Evolutionary conservation across 2,797 vertebrate genomes (phyloP).

Genomic region (Tamandua tetradactyla): DNA sequence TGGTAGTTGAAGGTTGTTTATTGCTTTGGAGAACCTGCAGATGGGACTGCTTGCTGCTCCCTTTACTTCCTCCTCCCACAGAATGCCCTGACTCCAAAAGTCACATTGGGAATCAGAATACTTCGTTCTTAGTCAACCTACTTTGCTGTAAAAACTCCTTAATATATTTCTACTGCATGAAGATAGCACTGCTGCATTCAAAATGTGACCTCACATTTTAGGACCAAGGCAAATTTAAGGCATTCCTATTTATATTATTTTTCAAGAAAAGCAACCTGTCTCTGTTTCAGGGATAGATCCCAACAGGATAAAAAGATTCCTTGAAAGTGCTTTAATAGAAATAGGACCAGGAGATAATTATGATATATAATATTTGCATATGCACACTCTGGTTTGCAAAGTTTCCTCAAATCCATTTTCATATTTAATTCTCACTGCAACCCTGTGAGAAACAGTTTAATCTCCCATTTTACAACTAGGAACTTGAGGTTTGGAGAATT

Average conservation of each 20-base stretch:
- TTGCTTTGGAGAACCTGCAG: slow-evolving; percentile 14
- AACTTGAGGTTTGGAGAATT: slow-evolving; percentile 1
- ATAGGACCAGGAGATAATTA: not conserved
- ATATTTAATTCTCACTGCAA: slow-evolving; percentile 17
- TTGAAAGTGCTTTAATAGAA: not conserved
- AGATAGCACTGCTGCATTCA: not conserved
- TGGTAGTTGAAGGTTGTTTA: not conserved
- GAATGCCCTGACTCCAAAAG: not conserved
- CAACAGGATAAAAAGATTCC: no score
- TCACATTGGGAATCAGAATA: slow-evolving; percentile 6
- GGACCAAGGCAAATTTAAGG: slow-evolving; percentile 13
- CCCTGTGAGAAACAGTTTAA: not conserved
- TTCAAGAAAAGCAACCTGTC: not conserved
- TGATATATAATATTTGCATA: slow-evolving; percentile 20
- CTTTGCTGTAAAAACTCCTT: not conserved
- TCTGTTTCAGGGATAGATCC: not conserved
- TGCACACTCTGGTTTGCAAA: slow-evolving; percentile 33
- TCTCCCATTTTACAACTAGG: slow-evolving; percentile 6
- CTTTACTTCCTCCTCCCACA: not conserved
- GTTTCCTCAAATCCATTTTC: not conserved
- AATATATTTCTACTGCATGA: not conserved
- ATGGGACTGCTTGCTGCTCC: not conserved
- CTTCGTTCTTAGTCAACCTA: not conserved
- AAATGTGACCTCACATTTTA: slow-evolving; percentile 44
- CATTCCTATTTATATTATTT: slow-evolving; percentile 4